Percentiles rank a stretch among this genome's conserved stretches.
These are phyloP conservation scores for Pollachius pollachius DNA, from an alignment of 2,113 vertebrate species.

Conservation along the genomic window DNA sequence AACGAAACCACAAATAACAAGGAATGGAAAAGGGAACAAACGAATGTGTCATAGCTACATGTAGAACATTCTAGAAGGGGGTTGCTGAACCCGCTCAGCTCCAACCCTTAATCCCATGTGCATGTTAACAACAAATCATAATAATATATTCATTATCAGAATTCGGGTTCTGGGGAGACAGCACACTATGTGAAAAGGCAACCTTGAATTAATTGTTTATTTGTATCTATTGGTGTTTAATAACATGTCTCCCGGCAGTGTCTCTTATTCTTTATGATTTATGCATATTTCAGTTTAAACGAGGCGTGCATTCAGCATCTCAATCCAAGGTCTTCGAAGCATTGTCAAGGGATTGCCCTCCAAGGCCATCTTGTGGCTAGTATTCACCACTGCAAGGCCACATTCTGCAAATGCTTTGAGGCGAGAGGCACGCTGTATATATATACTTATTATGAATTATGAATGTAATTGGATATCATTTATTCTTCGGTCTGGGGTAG, in stretches of 20 bases:
- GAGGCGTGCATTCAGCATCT: conserved; percentile 26
- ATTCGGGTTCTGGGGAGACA: background rate
- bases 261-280: conserved; percentile 25
- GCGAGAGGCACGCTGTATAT: background rate
- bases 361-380: conserved; percentile 19
- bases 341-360: conserved; percentile 16
- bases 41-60: background rate
- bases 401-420: background rate
- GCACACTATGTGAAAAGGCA: conserved; percentile 1
- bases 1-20: too few relatives aligned
- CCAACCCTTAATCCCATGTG: conserved; percentile 4
- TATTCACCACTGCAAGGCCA: conserved; percentile 10
- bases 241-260: conserved; percentile 14
- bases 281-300: conserved; percentile 31
- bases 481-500: background rate
- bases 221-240: conserved; percentile 26
- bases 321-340: background rate
- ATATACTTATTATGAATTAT: background rate
- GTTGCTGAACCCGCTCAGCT: background rate
- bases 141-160: conserved; percentile 10
- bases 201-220: conserved; percentile 34
- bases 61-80: conserved; percentile 44
- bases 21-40: too few relatives aligned
- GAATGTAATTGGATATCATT: background rate
- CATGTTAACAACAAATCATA: conserved; percentile 29